Base-by-base conservation (phyloP, 1,140 invertebrate species). In the Zaprionus africanus region DNA sequence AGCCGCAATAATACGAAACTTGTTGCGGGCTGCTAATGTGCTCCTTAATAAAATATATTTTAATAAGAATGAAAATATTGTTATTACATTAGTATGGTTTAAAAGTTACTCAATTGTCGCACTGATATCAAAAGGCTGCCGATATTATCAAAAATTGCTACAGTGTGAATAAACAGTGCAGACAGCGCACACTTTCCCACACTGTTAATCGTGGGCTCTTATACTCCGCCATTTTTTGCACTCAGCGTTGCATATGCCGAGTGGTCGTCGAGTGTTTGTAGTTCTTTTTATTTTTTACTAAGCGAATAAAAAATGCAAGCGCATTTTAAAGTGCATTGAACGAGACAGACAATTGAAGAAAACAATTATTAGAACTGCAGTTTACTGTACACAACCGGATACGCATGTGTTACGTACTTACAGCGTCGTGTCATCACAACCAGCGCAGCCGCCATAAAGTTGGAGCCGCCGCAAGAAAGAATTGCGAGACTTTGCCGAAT, bases 331-430 rank as follows among this genome's bases (percentile, higher is more conserved):
- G 60, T 76, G 24, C 57, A 76, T 24, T 71, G 58, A 76, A 17
- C 28, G 13, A 69, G 58, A 38, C 19, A 1, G 41, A 46, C 7
- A 57, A 38, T 17, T 28, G 0, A 57, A 28, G 15, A 65, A 19
- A 46, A 46, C 31, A 41, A 7, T 7, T 26, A 67, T n/a, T 24
- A 19, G 22, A 64, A 64, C 19, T 49, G 60, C 34, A 51, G 41
- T 67, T 75, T 22, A 57, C 34, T 12, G 24, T 59, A 64, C 58
- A 43, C 26, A 72, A 81, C 51, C 56, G 68, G 36, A 54, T 58
- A 72, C 84, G 83, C 82, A 81, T 88, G 81, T 87, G 81, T 88
- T 88, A 87, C 85, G 83, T 86, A 78, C 61, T 64, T 62, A 38
- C 62, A 43, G 43, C 57, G 57, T 31, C 58, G 70, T 71, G 62